Percentiles rank a stretch among this genome's conserved stretches.
These are phyloP conservation scores for Anolis apletophallus DNA, from an alignment of 2,797 vertebrate genomes.

Conservation along the genomic window DNA sequence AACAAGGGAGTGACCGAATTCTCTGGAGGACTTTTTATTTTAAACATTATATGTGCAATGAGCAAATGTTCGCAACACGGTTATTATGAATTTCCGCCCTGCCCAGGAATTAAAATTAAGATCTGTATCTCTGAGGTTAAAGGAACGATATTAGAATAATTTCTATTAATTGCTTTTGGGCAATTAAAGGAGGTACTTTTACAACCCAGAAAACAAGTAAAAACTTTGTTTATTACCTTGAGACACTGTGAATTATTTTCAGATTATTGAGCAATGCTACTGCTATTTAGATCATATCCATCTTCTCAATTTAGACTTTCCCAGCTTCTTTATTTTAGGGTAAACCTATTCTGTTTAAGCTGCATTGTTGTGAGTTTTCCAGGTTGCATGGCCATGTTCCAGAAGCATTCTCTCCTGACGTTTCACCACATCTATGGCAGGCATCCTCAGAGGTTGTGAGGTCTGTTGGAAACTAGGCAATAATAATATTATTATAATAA, in stretches of 20 bases:
- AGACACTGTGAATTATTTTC: not conserved
- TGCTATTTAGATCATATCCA: not conserved
- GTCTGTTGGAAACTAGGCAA: too few relatives aligned
- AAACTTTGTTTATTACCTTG: not conserved
- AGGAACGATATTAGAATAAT: not conserved
- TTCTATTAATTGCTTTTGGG: not conserved
- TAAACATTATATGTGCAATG: not conserved
- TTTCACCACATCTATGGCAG: too few relatives aligned
- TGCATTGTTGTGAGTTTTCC: too few relatives aligned
- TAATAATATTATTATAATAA: too few relatives aligned
- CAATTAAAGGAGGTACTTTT: not conserved
- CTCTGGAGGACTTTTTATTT: constrained; percentile 34
- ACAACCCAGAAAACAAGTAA: not conserved
- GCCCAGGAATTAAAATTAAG: not conserved
- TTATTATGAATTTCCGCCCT: not conserved
- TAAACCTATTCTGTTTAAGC: too few relatives aligned
- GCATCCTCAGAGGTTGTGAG: too few relatives aligned
- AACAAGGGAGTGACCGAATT: constrained; percentile 30
- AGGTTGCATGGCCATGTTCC: too few relatives aligned
- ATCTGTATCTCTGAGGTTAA: not conserved
- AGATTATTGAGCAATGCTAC: not conserved
- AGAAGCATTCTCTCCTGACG: too few relatives aligned
- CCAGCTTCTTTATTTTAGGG: too few relatives aligned
- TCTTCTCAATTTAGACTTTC: not conserved
- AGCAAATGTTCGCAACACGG: not conserved